Percentiles rank a stretch among this genome's conserved stretches.
Evolutionary conservation across 2,113 vertebrate species (phyloP).

Genomic region (Fregata magnificens): DNA sequence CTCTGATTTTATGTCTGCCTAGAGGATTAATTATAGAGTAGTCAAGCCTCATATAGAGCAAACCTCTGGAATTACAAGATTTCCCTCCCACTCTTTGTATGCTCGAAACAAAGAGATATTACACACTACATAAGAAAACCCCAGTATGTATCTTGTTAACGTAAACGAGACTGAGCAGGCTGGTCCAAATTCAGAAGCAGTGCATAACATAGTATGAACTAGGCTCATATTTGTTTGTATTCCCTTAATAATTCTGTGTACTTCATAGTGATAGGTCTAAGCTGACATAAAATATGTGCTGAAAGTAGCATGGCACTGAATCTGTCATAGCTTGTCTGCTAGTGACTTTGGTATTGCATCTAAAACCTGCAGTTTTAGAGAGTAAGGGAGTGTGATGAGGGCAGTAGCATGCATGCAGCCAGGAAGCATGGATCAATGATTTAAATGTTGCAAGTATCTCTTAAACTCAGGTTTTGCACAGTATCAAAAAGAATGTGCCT

Average conservation of each 20-base stretch:
- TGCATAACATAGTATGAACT: not conserved
- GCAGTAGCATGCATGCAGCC: not conserved
- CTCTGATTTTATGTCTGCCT: not conserved
- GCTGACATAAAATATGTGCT: not conserved
- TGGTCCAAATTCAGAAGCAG: not conserved
- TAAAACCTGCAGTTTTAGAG: not conserved
- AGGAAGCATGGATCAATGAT: not conserved
- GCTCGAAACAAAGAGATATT: not conserved
- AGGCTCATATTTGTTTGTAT: not conserved
- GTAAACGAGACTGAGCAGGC: not conserved
- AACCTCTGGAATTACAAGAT: not conserved
- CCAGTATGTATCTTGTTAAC: not conserved
- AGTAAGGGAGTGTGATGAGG: not conserved
- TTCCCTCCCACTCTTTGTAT: not conserved
- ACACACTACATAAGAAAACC: not conserved
- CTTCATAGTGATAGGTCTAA: not conserved
- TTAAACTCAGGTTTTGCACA: not conserved
- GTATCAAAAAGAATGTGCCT: not conserved
- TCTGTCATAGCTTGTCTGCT: not conserved
- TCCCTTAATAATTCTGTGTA: not conserved
- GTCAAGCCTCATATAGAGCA: not conserved
- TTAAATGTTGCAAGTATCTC: not conserved
- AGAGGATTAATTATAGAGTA: not conserved
- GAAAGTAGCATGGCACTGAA: not conserved
- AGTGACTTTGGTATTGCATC: not conserved